These are phyloP conservation scores for Capromys pilorides DNA, from an alignment of 2,797 vertebrate species.

Conservation along the genomic window DNA sequence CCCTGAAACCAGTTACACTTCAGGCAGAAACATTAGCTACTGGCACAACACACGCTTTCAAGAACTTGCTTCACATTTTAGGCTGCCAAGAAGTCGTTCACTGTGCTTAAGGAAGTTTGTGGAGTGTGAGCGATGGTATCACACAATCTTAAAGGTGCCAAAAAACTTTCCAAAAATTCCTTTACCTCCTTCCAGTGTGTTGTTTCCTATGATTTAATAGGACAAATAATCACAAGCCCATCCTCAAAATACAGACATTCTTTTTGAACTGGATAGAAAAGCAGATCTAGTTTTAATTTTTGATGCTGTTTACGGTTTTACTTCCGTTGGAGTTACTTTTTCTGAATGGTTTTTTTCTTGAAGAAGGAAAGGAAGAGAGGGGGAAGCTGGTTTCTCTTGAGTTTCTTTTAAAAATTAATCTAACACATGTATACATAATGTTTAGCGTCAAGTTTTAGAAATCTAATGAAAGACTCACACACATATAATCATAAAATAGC, in stretches of 20 bases:
- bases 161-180: constrained; percentile 49
- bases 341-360: neutral
- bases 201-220: constrained; percentile 42
- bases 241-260: constrained; percentile 35
- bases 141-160: constrained; percentile 17
- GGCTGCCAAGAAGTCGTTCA: constrained; percentile 7
- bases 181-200: constrained; percentile 42
- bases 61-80: constrained; percentile 4
- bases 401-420: constrained; percentile 38
- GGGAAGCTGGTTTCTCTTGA: neutral
- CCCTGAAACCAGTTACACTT: neutral
- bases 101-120: constrained; percentile 35
- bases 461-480: constrained; percentile 54
- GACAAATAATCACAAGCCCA: constrained; percentile 29
- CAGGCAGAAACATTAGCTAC: neutral
- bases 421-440: neutral
- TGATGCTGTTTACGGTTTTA: neutral
- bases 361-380: neutral
- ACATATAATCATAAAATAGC: constrained; percentile 42
- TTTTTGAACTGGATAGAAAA: constrained; percentile 9
- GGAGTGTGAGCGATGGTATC: neutral
- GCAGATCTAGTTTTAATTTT: constrained; percentile 38
- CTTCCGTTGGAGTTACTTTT: constrained; percentile 41
- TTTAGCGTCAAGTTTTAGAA: constrained; percentile 37
- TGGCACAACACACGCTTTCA: neutral